phyloP scores from a whole-genome alignment of 2,113 vertebrate species.

The Nycticryphes semicollaris region DNA sequence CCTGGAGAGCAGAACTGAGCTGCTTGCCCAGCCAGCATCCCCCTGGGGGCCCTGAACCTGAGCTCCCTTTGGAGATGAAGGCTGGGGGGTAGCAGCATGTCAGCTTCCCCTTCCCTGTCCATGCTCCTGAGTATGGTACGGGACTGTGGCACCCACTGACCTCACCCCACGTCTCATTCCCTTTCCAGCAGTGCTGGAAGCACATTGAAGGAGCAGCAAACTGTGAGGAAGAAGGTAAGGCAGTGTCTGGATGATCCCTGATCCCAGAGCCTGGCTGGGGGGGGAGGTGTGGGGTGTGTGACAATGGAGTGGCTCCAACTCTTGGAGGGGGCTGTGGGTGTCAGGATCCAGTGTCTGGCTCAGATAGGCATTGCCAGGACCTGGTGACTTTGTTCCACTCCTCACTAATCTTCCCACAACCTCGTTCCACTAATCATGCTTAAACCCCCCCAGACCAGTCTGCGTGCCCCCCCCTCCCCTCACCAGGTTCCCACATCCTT shows the following conservation, averaged over 20 bases:
- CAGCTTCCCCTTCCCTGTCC: neutral
- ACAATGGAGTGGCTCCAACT: neutral
- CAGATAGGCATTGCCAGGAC: neutral
- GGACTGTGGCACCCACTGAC: neutral
- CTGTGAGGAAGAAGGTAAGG: no score
- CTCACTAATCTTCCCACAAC: neutral
- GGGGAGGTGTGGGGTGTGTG: no score
- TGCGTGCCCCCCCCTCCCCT: no score
- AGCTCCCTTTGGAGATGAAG: neutral
- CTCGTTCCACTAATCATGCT: neutral
- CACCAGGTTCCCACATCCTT: accelerated
- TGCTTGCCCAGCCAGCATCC: neutral
- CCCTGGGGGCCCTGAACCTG: neutral
- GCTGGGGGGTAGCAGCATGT: neutral
- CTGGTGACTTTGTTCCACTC: no score
- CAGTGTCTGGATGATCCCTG: neutral
- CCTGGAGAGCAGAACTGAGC: neutral
- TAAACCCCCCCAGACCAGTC: neutral
- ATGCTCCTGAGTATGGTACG: accelerated
- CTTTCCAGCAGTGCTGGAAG: neutral
- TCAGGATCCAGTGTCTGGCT: accelerated
- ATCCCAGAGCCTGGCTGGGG: neutral
- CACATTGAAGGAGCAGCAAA: neutral
- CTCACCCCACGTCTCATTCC: neutral
- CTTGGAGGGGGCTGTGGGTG: accelerated